Base-by-base conservation (phyloP, 2,797 vertebrate genomes). In the Coilia nasus region DNA sequence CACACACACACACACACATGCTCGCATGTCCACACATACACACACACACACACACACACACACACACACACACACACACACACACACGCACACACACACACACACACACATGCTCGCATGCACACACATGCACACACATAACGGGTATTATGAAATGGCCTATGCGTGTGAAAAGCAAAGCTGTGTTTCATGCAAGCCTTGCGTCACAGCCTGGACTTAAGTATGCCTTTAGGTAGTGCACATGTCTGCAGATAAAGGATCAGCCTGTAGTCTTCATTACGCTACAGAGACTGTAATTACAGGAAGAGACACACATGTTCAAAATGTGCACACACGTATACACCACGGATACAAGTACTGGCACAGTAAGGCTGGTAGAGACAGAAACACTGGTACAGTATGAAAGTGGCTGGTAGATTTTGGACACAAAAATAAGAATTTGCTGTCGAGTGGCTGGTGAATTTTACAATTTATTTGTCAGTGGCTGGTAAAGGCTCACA, bases 41-140 rank as follows among this genome's bases (percentile, higher is more conserved):
- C 23, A 64, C 6, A 28, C 62, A 28, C 64, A 67, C 67, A 71
- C 28, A 71, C 67, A 75, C 67, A 75, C 67, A 75, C 60, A 64
- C 60, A 67, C 25, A 67, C 25, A 15, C 23, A 67, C 25, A 28
- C 25, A 67, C 0, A 67, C 11, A 67, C 25, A 31, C 64, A 67
- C 64, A 28, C 64, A 67, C 64, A 67, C 64, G 46, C 57, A n/a
- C 44, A 60, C 56, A 35, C 78, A n/a, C 78, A 57, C 47, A 3
- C 50, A 75, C 60, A 75, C 60, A 50, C 60, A 71, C 31, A 67
- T 21, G 47, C 35, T 44, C 25, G 31, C 25, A 35, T 11, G 12
- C 25, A 35, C 14, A 9, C 64, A 71, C 25, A 31, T 6, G 15
- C 28, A 71, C 23, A 19, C 71, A 78, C 35, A 78, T 44, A 78